These are phyloP conservation scores for Erinaceus europaeus DNA, from an alignment of 2,113 vertebrate species.

Conservation along the genomic window DNA sequence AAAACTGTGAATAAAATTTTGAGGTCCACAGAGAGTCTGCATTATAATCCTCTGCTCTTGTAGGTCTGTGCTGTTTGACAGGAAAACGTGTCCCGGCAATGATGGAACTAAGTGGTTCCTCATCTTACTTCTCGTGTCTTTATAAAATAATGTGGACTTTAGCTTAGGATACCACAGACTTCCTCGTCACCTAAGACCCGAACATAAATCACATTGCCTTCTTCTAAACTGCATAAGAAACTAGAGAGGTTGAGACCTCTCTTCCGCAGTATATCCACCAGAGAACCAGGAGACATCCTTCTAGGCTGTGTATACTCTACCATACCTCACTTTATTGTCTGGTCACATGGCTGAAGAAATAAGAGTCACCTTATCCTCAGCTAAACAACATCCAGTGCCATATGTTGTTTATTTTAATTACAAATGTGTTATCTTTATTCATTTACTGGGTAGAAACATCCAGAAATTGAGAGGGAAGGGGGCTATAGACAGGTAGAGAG, in stretches of 20 bases:
- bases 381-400: too few species aligned
- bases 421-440: too few species aligned
- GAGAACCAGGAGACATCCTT: background rate
- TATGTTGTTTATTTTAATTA: too few species aligned
- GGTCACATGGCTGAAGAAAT: too few species aligned
- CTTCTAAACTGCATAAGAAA: background rate
- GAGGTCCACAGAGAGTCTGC: too few species aligned
- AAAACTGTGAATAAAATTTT: too few species aligned
- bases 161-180: background rate
- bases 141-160: background rate
- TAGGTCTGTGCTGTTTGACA: background rate
- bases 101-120: background rate
- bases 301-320: background rate
- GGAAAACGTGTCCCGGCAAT: background rate
- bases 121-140: background rate
- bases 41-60: background rate
- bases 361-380: too few species aligned
- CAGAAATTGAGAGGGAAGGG: too few species aligned
- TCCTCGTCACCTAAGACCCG: background rate
- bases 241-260: background rate
- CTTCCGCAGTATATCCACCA: background rate
- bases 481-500: too few species aligned
- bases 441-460: too few species aligned
- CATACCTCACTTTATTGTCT: too few species aligned
- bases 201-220: background rate